Base-by-base conservation (phyloP, 2,888 invertebrate genomes). In the Scrobipalpa atriplicella region DNA sequence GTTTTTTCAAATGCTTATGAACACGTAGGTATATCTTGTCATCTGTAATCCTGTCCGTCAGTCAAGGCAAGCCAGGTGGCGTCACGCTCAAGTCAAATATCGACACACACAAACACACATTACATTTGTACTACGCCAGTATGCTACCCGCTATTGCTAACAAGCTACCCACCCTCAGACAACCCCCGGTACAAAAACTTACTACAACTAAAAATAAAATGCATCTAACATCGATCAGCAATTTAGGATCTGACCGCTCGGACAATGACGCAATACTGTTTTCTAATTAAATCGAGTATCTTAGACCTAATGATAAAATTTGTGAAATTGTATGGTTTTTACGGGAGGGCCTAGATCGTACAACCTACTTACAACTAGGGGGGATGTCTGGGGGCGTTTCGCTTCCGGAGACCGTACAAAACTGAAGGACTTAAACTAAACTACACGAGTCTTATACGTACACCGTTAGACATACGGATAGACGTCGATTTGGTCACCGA, bases 81-180 rank as follows among this genome's bases (percentile, higher is more conserved):
- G 62, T n/a, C 62, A 29, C 62, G 36, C 36, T 13, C 43, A 51
- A 21, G 56, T 64, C 54, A 64, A 41, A n/a, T 56, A 54, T 47
- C 51, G 41, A 62, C 62, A 77, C 72, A 74, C 73, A 80, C 83
- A 84, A 73, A 77, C 89, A 87, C 83, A 83, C 87, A 80, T 74
- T n/a, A 83, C 86, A 87, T 90, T 91, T 91, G 90, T 90, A 91
- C 91, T 90, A 89, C 87, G 87, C 84, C 90, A 90, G 90, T 88
- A 87, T 86, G 86, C 85, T 86, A 85, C 85, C 87, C 85, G 86
- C 86, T 87, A 86, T 72, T 64, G 72, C 77, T 81, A 82, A 62
- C 73, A 71, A 73, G 74, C 80, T 75, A 73, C 65, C 77, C 82
- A 71, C 83, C 82, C 78, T 72, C 80, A 80, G 80, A 82, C 88